A percentile compares a stretch with the other conserved stretches of the same genome.
These are phyloP conservation scores for Dendronephthya gigantea DNA, from an alignment of 64 coral and sea anemone species.

Conservation along the genomic window DNA sequence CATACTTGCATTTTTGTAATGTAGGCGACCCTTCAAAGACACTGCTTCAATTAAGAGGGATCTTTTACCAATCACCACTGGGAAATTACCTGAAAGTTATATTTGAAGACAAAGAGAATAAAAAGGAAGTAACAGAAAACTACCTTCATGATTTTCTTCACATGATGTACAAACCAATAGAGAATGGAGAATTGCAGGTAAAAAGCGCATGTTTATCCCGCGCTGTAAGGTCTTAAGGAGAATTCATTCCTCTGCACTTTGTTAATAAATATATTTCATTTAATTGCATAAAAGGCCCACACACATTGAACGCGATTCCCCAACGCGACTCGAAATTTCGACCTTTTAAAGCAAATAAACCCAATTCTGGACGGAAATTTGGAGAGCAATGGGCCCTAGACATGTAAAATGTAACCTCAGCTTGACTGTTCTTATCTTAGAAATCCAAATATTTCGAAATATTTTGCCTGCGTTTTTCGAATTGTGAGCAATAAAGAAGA, in stretches of 20 bases:
- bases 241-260: background rate
- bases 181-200: conserved; percentile 27
- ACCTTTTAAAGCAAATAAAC: too few relatives aligned
- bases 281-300: background rate
- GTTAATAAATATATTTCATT: background rate
- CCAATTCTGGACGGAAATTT: too few relatives aligned
- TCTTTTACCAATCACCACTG: background rate
- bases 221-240: background rate
- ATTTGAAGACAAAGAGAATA: background rate
- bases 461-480: too few relatives aligned
- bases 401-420: too few relatives aligned
- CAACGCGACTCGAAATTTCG: too few relatives aligned
- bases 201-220: too few relatives aligned
- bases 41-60: background rate
- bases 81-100: background rate
- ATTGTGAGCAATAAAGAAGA: too few relatives aligned
- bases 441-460: too few relatives aligned
- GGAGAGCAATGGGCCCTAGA: too few relatives aligned
- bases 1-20: background rate
- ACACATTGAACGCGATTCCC: background rate
- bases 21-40: background rate
- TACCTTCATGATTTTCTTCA: conserved; percentile 76
- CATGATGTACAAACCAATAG: conserved; percentile 60
- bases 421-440: too few relatives aligned
- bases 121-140: background rate